Conservation (phyloP, 2,888 invertebrate genomes). For the Acanthoscelides obtectus region DNA sequence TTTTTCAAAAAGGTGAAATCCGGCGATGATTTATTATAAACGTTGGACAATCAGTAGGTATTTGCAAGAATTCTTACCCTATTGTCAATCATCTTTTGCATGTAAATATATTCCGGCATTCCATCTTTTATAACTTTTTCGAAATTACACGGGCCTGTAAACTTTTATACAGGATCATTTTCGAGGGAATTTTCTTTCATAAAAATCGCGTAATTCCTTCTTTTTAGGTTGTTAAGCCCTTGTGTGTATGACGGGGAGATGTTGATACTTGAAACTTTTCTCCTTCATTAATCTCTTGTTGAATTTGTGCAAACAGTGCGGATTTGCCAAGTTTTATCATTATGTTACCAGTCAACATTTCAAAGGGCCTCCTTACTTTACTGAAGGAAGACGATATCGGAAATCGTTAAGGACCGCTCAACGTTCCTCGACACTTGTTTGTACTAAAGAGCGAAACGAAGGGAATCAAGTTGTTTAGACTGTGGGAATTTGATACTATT, state of each 20-base stretch:
- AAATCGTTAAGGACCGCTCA: not conserved
- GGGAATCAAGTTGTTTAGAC: not conserved
- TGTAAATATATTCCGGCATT: not conserved
- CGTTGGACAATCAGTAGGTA: too few species aligned
- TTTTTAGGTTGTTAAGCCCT: conserved; percentile 17
- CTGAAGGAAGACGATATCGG: not conserved
- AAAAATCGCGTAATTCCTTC: conserved; percentile 15
- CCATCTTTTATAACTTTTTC: not conserved
- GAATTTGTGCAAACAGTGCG: conserved; percentile 17
- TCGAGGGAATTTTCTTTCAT: conserved; percentile 14
- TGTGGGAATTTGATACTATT: not conserved
- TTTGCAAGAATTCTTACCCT: too few species aligned
- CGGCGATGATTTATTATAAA: too few species aligned
- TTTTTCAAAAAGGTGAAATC: too few species aligned
- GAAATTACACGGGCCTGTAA: not conserved
- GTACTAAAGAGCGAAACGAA: not conserved
- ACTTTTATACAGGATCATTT: conserved; percentile 16
- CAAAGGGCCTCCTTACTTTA: not conserved
- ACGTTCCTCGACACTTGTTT: not conserved
- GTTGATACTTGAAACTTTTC: conserved; percentile 22
- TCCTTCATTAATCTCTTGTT: conserved; percentile 33
- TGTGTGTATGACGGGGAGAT: conserved; percentile 15
- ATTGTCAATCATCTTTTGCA: too few species aligned
- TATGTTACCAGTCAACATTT: conserved; percentile 12
- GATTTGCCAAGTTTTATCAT: conserved; percentile 32